Conservation (phyloP, 1,140 invertebrate species). For the Aethina tumida region DNA sequence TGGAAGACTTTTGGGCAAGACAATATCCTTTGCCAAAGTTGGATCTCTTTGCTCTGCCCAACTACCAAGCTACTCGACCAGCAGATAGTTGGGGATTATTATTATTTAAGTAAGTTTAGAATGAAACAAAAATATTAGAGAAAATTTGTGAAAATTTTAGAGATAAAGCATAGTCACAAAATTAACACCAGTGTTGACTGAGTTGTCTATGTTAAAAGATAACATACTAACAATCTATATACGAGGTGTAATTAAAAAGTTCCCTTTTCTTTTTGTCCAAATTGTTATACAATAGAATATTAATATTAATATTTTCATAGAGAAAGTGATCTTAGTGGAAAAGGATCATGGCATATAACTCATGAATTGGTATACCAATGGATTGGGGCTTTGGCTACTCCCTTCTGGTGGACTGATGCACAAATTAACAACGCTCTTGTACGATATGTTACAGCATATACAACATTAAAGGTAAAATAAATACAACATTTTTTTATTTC, state of each 20-base stretch:
- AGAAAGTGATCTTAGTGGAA: conserved; percentile 54
- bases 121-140: too few species aligned
- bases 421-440: conserved; percentile 62
- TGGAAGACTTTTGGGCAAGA: conserved; percentile 60
- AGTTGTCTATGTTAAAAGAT: too few species aligned
- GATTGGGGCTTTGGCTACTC: conserved; percentile 62
- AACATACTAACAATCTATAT: too few species aligned
- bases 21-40: conserved; percentile 61
- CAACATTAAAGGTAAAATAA: conserved; percentile 47
- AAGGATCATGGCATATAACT: conserved; percentile 47
- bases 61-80: conserved; percentile 56
- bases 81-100: conserved; percentile 70
- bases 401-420: conserved; percentile 59
- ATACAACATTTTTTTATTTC: conserved; percentile 1
- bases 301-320: conserved; percentile 42
- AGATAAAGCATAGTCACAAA: too few species aligned
- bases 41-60: conserved; percentile 77
- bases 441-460: conserved; percentile 58
- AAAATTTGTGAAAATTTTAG: too few species aligned
- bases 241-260: too few species aligned
- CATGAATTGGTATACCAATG: conserved; percentile 64
- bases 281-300: too few species aligned
- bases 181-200: too few species aligned
- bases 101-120: conserved; percentile 54
- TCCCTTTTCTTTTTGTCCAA: too few species aligned